Conservation (phyloP, 2,797 vertebrate species). For the Amniataba percoides region DNA sequence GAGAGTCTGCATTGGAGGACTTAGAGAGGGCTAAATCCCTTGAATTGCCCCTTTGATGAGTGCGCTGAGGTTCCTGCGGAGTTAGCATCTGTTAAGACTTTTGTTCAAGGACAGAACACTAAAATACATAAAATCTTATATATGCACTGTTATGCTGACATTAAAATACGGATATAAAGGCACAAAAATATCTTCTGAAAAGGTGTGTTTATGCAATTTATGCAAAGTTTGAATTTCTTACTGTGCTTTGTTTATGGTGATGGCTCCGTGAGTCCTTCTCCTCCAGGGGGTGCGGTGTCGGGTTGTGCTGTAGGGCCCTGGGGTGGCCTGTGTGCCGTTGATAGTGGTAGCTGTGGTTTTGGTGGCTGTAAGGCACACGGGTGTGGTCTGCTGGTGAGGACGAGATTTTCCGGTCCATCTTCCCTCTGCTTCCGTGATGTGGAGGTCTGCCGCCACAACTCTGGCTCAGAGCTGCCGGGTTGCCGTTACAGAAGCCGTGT, state of each 20-base stretch:
- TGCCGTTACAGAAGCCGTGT: conserved; percentile 68
- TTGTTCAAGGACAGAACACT: not conserved
- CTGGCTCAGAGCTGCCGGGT: conserved; percentile 66
- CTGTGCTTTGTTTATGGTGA: conserved; percentile 84
- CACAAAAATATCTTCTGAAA: not conserved
- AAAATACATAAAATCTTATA: conserved; percentile 1
- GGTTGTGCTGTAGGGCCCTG: conserved; percentile 80
- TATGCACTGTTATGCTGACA: not conserved
- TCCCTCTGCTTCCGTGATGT: conserved; percentile 77
- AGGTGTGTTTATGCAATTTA: not conserved
- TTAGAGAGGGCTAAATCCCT: conserved; percentile 59
- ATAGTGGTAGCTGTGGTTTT: conserved; percentile 85
- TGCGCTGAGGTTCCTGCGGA: conserved; percentile 71
- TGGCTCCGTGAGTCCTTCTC: conserved; percentile 80
- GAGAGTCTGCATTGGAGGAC: conserved; percentile 58
- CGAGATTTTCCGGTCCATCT: conserved; percentile 80
- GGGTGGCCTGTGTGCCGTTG: conserved; percentile 79
- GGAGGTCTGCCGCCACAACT: conserved; percentile 64
- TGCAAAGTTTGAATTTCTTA: conserved; percentile 66
- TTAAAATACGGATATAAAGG: not conserved
- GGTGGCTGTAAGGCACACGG: conserved; percentile 94
- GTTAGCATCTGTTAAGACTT: conserved; percentile 11
- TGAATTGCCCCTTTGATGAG: conserved; percentile 64
- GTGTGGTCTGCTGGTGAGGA: conserved; percentile 94
- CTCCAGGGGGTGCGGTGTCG: conserved; percentile 60